These are phyloP conservation scores for Idaea straminata DNA, from an alignment of 2,888 invertebrate genomes.

Conservation along the genomic window DNA sequence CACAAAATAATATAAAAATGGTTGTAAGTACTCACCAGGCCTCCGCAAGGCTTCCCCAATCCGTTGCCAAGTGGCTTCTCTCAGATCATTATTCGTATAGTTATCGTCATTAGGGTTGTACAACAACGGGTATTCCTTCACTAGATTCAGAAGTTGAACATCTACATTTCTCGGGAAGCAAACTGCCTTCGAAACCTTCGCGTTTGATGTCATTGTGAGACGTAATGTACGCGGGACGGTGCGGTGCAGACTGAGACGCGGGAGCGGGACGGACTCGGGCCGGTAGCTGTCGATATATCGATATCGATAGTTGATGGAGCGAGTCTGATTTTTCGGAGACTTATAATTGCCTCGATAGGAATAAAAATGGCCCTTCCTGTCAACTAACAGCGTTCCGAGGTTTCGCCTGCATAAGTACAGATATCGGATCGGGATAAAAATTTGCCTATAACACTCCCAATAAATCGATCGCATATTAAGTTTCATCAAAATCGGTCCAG, in stretches of 20 bases:
- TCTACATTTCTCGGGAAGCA: conserved; percentile 55
- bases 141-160: conserved; percentile 52
- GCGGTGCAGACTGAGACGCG: conserved; percentile 27
- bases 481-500: too few relatives aligned
- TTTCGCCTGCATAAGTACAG: too few relatives aligned
- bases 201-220: neutral
- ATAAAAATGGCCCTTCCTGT: too few relatives aligned
- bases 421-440: too few relatives aligned
- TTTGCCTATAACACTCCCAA: too few relatives aligned
- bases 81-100: conserved; percentile 55
- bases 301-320: neutral
- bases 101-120: conserved; percentile 60
- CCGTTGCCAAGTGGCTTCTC: conserved; percentile 68
- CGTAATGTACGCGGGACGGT: neutral
- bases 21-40: conserved; percentile 52
- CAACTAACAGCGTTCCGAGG: too few relatives aligned
- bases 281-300: conserved; percentile 12
- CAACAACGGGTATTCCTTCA: conserved; percentile 55
- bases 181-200: conserved; percentile 7
- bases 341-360: too few relatives aligned
- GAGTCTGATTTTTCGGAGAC: too few relatives aligned
- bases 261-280: conserved; percentile 27
- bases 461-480: too few relatives aligned
- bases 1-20: neutral
- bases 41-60: conserved; percentile 60